Evolutionary conservation across 2,113 vertebrate species (phyloP), one percentile per base, ranked within the genome.

Genomic region (Prunella himalayana): DNA sequence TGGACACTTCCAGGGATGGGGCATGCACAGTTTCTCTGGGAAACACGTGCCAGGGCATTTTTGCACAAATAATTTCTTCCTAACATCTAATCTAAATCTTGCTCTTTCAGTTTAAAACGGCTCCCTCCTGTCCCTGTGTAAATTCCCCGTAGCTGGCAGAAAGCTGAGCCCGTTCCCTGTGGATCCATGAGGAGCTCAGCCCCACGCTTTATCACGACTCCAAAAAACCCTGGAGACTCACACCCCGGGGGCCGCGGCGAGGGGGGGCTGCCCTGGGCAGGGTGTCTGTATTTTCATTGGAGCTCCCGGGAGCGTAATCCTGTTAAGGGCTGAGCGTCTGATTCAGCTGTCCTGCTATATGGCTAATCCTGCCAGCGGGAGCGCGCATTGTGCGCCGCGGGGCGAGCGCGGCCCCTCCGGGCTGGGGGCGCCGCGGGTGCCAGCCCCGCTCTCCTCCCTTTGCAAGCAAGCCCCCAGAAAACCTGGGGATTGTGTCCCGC

Each of bases 281-380:
- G 59, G 84, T 85, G 90, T 79, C 91, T 93, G 93, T 51, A 82
- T 94, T 95, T 88, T 47, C 90, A 61, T 5, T 72, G 88, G 80
- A 21, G 15, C 56, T 86, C 93, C 94, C 59, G 21, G 24, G 35
- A 84, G 83, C 66, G 15, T 95, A 97, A 97, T 97, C 95, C 97
- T 30, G 91, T 94, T 89, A 72, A 70, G 60, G 87, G 90, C 90
- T 15, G 92, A 82, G 93, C 19, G 42, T 73, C 93, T 92, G 94
- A 86, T 96, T 96, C 95, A 96, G 96, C 94, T 68, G 91, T 93
- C 87, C 88, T 41, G 93, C 91, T 20, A 2, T 4, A 2, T 0
- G 50, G 94, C 95, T 95, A 91, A 96, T 96, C 95, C 96, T 66
- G 93, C 88, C 91, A 53, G 85, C 86, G n/a, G 95, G 89, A 86